Percentiles rank a stretch among this genome's conserved stretches.
These are phyloP conservation scores for Palythoa grandis DNA, from an alignment of 92 coral and sea anemone species.

Conservation along the genomic window DNA sequence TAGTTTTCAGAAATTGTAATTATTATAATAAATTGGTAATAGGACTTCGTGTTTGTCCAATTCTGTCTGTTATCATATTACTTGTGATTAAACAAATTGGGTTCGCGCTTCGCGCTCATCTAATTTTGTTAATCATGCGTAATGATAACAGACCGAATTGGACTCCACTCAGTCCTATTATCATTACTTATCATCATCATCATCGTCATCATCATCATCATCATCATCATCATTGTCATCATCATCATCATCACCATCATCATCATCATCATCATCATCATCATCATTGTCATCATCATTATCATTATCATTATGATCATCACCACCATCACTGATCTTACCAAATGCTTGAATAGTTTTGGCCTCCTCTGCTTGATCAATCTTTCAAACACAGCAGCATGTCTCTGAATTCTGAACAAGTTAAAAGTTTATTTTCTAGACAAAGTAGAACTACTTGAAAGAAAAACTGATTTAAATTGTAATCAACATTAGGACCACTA, in stretches of 20 bases:
- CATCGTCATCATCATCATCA: not conserved
- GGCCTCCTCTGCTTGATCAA: conserved; percentile 79
- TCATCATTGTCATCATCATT: not conserved
- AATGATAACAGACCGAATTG: too few species aligned
- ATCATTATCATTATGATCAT: not conserved
- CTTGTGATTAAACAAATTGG: too few species aligned
- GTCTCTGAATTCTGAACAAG: conserved; percentile 77
- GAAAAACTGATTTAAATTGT: too few species aligned
- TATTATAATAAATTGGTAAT: too few species aligned
- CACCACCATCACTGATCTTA: conserved; percentile 1
- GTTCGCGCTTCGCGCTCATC: too few species aligned
- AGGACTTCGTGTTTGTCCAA: too few species aligned
- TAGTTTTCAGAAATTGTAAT: too few species aligned
- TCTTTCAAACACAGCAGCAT: conserved; percentile 92
- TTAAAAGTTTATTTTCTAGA: not conserved
- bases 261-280: not conserved
- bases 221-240: not conserved
- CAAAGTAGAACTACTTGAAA: too few species aligned
- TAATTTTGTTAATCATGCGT: too few species aligned
- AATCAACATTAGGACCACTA: too few species aligned
- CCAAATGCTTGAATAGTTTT: conserved; percentile 81
- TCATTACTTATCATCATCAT: not conserved
- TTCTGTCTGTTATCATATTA: too few species aligned
- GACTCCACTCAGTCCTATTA: too few species aligned
- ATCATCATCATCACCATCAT: not conserved